These are phyloP conservation scores for Luperina testacea DNA, from an alignment of 2,888 invertebrate species.

Conservation along the genomic window DNA sequence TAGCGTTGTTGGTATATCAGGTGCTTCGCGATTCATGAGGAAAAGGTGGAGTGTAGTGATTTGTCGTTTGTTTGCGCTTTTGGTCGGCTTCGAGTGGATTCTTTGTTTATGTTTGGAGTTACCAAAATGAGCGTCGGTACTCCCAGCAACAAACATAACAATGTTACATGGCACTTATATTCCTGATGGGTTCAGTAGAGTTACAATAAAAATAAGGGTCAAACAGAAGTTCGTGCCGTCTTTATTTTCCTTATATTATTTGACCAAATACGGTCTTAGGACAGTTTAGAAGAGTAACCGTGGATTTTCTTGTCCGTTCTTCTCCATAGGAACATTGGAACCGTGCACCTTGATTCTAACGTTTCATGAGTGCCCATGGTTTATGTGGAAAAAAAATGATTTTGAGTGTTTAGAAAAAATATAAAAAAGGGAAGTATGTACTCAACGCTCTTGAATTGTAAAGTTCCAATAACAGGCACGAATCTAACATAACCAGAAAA, in stretches of 20 bases:
- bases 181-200: background rate
- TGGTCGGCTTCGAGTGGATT: constrained; percentile 32
- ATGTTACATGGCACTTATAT: constrained; percentile 2
- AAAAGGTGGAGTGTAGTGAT: constrained; percentile 31
- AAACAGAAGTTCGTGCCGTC: constrained; percentile 3
- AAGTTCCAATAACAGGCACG: no score
- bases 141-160: constrained; percentile 12
- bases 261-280: background rate
- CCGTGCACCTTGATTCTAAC: no score
- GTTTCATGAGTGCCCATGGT: no score
- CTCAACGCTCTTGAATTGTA: background rate
- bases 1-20: constrained; percentile 43
- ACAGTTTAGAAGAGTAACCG: no score
- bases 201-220: constrained; percentile 6
- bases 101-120: constrained; percentile 43
- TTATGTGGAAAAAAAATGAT: no score
- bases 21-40: constrained; percentile 39
- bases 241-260: background rate
- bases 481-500: background rate
- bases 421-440: background rate
- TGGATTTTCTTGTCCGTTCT: background rate
- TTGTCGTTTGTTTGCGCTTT: constrained; percentile 54
- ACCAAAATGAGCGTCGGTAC: constrained; percentile 16
- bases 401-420: background rate
- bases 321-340: background rate